Evolutionary conservation across 2,797 vertebrate genomes (phyloP), one percentile per base, ranked within the genome.

Genomic region (Neosalanx taihuensis): DNA sequence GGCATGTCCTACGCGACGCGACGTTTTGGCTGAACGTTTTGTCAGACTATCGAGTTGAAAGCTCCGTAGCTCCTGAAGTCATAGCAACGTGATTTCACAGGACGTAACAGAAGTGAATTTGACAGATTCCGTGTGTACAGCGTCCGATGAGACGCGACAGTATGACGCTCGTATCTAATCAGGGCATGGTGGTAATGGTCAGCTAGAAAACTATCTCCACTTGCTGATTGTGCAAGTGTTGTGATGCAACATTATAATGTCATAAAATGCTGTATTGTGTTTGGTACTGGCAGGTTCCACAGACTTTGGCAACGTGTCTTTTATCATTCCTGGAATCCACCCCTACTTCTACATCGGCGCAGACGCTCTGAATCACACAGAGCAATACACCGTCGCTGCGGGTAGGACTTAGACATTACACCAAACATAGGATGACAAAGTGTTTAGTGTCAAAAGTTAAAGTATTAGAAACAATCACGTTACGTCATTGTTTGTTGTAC

Each of bases 321-420:
- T 92, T 86, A 88, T 90, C 30, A 89, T 93, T 77, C 95, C 95
- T 76, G 95, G 95, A 46, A 92, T 96, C 84, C 95, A 96, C 77
- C 90, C 94, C 0, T 95, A 94, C 81, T 96, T 96, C 87, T 95
- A 94, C 81, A 96, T 96, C 76, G 95, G 95, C 5, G 90, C 93
- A 15, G 83, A 92, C 69, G 94, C 94, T 10, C 74, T 95, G 79
- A 95, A 93, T 79, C 95, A 96, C 76, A 95, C 95, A 12, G 92
- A 93, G 77, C 88, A 94, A 60, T 96, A 95, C 64, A 94, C 94
- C 20, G 88, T 83, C 73, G 94, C 94, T 77, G 86, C 93, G 68
- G 94, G 94, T 95, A 80, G 80, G 81, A 62, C 26, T 64, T 15
- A 26, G 6, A 23, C 37, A 33, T 30, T 1, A 26, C 10, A 26